Base-by-base conservation (phyloP, 2,113 vertebrate species). In the Gasterosteus aculeatus region DNA sequence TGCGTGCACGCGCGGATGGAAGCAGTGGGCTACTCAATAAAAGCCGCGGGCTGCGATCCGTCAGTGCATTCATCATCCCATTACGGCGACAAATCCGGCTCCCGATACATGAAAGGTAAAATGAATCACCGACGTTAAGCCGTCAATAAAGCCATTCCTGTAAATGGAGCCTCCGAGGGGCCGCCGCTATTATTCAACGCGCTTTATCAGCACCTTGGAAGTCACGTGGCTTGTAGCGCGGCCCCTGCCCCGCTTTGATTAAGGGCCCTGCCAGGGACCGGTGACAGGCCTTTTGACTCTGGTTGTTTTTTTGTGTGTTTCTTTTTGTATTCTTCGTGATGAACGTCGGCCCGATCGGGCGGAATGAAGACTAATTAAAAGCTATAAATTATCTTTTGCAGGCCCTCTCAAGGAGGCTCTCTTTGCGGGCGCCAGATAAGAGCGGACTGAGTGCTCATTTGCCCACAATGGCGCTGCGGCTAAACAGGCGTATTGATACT, bases 61-160 rank as follows among this genome's bases (percentile, higher is more conserved):
- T 94, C 93, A 93, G 94, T 94, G 94, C 96, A 98, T 99, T 97
- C 95, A 98, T 99, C 97, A 97, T 97, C 95, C 95, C 93, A 97
- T 98, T 97, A 97, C 95, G 95, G 95, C 96, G 95, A 96, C 95
- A 96, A 96, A 96, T 96, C 96, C 95, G 95, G 93, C 94, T 95
- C 95, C 95, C 94, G 93, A 92, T 95, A 94, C 95, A 94, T 96
- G 96, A 97, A 96, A 96, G 96, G 95, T 95, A 94, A 96, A 97
- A 97, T 97, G 96, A 98, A 98, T 98, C 94, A 97, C 95, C 96
- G 93, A 95, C 97, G 95, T 96, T 95, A 96, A 98, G 95, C 96
- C 97, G 97, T 99, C 98, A 98, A 97, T 98, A 97, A 98, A 98
- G 97, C 96, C 97, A 97, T 98, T 98, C 96, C 95, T 96, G 96